Base-by-base conservation (phyloP, 2,888 invertebrate species). In the Tortricodes alternella region DNA sequence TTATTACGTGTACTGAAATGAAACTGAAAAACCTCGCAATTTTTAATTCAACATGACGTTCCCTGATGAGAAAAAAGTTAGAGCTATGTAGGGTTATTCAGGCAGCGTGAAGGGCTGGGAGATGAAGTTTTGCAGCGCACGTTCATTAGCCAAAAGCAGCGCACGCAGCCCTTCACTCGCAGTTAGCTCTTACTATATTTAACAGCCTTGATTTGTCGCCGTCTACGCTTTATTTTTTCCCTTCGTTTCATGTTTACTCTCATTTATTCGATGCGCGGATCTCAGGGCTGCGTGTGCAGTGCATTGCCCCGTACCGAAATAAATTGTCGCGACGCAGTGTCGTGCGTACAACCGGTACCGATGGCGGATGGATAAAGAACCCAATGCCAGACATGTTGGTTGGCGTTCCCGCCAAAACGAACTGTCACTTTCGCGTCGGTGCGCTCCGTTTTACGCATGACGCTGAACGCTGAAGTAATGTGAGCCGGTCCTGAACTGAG, bases 271-370 rank as follows among this genome's bases (percentile, higher is more conserved):
- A 70, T 76, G 74, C 75, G 75, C 77, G 75, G 80, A 78, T 80
- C 82, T 85, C 84, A 84, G 85, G 84, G 85, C 86, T 87, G 82
- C 80, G 76, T 78, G 80, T 75, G 65, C 71, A 88, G 89, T 89
- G 89, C 89, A 88, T 87, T 89, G 89, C 88, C 89, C 89, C 84
- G 85, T 73, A 89, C 90, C 85, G 79, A 90, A 90, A 90, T 90
- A 90, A 89, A 89, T 85, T 88, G 89, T 87, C 88, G 87, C 85
- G 85, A 77, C 82, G 79, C 70, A 63, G 68, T 63, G 73, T 74
- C 75, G 64, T 67, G 78, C 79, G 86, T 88, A 87, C 87, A 83
- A 86, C 84, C 83, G 83, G 83, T 81, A 80, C 82, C 83, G 84
- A 84, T 84, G 80, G 76, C 69, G 70, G 73, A 69, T 66, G 68